Base-by-base conservation (phyloP, 2,888 invertebrate species). In the Hypolimnas misippus region DNA sequence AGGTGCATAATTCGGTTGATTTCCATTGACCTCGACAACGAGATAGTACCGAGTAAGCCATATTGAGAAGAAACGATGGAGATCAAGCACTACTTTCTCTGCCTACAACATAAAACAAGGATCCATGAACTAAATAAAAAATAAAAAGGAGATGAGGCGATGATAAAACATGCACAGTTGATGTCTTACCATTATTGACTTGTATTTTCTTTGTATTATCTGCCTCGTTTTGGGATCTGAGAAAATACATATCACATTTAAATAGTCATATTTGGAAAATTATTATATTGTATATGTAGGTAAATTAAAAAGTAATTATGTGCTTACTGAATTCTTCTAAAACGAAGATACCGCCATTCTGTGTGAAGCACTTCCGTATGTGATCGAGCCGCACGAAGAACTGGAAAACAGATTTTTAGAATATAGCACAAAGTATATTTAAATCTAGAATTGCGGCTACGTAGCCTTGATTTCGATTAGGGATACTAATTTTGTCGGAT, bases 281-380 rank as follows among this genome's bases (percentile, higher is more conserved):
- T 7, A 17, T 10, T 17, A 42, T 42, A 3, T 19, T 33, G 6
- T 10, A 33, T 35, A 31, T 31, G 7, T 4, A 31, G 6, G 1
- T 3, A 8, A 8, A 42, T 16, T 17, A 7, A 8, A 19, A 21
- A 46, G n/a, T 12, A 46, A 21, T 12, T 21, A 44, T 50, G 57
- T 70, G 97, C 98, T 98, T 94, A 99, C 99, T 99, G 93, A 97
- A 99, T 95, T 99, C 99, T 94, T 99, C 99, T 89, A 99, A 94
- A 84, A 99, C 97, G 94, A 99, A 99, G 91, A 99, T 97, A 88
- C 98, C 98, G 86, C 99, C 99, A 91, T 98, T 99, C 92, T 98
- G 98, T 67, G 99, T 99, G 93, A 99, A 99, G 94, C 99, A 99
- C 93, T 99, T 99, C 92, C 98, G 96, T 92, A 99, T 99, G 93